phyloP scores from a whole-genome alignment of 2,113 vertebrate genomes.

The Malurus melanocephalus region DNA sequence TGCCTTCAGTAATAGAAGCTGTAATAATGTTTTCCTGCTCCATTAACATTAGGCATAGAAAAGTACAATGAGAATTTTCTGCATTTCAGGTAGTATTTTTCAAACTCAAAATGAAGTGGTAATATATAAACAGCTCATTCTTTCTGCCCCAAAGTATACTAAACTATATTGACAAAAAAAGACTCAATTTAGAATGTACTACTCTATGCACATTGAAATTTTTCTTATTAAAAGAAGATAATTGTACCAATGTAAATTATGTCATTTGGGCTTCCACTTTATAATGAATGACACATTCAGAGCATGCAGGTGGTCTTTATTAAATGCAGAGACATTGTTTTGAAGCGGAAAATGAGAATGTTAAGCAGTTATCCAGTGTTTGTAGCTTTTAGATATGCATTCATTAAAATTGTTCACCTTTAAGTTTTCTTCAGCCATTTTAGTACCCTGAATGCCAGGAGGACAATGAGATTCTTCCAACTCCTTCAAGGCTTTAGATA shows the following conservation, averaged over 20 bases:
- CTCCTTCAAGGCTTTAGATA: slow-evolving; percentile 62
- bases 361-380: neutral
- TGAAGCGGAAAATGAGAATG: neutral
- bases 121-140: neutral
- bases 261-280: neutral
- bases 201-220: neutral
- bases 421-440: slow-evolving; percentile 39
- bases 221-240: neutral
- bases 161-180: neutral
- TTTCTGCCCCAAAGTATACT: neutral
- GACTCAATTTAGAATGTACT: neutral
- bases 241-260: neutral
- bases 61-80: neutral
- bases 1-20: neutral
- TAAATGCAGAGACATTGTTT: neutral
- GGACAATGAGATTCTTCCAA: slow-evolving; percentile 72
- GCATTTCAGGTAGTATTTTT: neutral
- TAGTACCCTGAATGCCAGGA: slow-evolving; percentile 32
- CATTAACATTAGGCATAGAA: neutral
- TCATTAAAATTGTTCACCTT: slow-evolving; percentile 34
- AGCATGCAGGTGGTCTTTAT: neutral
- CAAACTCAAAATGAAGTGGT: neutral
- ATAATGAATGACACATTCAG: neutral
- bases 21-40: neutral
- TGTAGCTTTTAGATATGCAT: neutral